Percentiles rank a stretch among this genome's conserved stretches.
phyloP scores from a whole-genome alignment of 2,888 invertebrate genomes.

The Hirudinaria manillensis region DNA sequence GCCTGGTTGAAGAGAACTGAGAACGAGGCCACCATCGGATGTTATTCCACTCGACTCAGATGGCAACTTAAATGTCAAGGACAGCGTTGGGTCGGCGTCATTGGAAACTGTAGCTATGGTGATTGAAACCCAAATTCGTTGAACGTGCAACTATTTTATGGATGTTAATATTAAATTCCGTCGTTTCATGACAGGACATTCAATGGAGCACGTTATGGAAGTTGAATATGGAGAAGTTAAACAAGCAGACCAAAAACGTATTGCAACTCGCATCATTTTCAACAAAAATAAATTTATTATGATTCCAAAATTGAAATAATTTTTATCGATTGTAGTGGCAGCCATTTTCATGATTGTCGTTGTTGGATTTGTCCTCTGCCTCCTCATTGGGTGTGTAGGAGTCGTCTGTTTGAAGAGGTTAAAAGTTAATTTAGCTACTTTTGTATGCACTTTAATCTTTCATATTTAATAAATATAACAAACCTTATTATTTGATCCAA shows the following conservation, averaged over 20 bases:
- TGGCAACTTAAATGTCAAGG: constrained; percentile 34
- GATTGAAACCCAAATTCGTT: not conserved
- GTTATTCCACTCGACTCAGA: constrained; percentile 30
- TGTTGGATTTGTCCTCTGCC: constrained; percentile 24
- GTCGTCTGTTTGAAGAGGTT: constrained; percentile 25
- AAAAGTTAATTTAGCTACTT: no score
- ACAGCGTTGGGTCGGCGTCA: constrained; percentile 35
- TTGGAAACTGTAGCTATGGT: constrained; percentile 33
- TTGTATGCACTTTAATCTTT: no score
- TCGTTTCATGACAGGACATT: not conserved
- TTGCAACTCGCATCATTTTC: no score
- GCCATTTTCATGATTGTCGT: constrained; percentile 19
- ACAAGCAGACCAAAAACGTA: no score
- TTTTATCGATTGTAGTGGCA: not conserved
- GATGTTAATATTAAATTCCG: not conserved
- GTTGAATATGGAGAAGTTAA: no score
- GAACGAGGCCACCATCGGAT: constrained; percentile 34
- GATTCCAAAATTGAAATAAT: no score
- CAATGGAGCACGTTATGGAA: not conserved
- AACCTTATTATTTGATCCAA: no score
- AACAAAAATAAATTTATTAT: no score
- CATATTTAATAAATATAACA: no score
- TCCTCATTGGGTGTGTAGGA: constrained; percentile 23
- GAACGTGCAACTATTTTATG: not conserved
- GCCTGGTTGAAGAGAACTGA: constrained; percentile 29